Conservation (phyloP, 2,113 vertebrate species). For the Bufo bufo region DNA sequence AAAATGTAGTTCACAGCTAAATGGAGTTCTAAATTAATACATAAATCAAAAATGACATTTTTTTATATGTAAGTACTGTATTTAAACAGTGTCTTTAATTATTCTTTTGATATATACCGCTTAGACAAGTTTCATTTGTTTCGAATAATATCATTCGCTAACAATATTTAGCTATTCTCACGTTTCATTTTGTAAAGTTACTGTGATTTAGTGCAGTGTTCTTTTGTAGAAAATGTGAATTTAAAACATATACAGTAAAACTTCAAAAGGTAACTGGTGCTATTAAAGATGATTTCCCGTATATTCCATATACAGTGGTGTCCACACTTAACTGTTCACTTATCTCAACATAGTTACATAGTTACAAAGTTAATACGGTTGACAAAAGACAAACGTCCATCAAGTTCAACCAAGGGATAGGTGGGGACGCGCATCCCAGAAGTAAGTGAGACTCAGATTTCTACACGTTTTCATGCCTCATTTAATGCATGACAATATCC, state of each 20-base stretch:
- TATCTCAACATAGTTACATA: too few relatives aligned
- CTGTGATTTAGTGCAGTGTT: neutral
- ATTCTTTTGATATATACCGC: conserved; percentile 41
- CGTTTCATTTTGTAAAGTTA: conserved; percentile 15
- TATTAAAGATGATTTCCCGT: neutral
- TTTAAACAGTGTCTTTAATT: conserved; percentile 49
- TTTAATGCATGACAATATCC: too few relatives aligned
- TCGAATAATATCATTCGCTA: conserved; percentile 21
- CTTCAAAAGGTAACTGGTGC: neutral
- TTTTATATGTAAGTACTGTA: conserved; percentile 45
- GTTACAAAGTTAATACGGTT: too few relatives aligned
- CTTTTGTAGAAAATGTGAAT: neutral
- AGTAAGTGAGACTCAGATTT: too few relatives aligned
- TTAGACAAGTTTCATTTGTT: conserved; percentile 34
- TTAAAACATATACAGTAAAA: neutral
- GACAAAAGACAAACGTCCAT: too few relatives aligned
- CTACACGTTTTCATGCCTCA: too few relatives aligned
- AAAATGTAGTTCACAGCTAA: conserved; percentile 57
- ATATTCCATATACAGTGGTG: too few relatives aligned
- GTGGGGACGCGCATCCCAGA: too few relatives aligned
- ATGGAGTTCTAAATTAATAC: conserved; percentile 59
- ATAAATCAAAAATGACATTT: conserved; percentile 59
- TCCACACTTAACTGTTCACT: too few relatives aligned
- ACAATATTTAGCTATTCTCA: conserved; percentile 25
- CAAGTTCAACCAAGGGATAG: too few relatives aligned